These are phyloP conservation scores for Excalfactoria chinensis DNA, from an alignment of 2,113 vertebrate species.

Conservation along the genomic window DNA sequence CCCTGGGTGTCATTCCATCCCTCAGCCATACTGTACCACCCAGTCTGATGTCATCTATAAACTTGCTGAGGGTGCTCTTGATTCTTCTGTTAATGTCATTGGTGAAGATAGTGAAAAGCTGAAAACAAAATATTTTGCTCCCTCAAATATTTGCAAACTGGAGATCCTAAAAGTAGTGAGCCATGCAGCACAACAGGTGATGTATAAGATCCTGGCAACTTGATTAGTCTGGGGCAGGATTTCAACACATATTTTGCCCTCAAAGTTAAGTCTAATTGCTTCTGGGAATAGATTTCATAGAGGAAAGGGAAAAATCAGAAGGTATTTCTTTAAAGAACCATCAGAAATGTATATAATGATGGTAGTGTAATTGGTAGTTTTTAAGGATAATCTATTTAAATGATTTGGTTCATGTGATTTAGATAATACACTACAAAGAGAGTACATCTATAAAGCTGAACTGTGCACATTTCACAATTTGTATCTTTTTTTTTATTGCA, in stretches of 20 bases:
- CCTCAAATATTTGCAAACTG: not conserved
- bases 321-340: accelerated
- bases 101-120: too few relatives aligned
- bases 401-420: not conserved
- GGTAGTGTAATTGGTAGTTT: not conserved
- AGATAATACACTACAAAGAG: not conserved
- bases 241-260: not conserved
- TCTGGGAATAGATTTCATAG: not conserved
- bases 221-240: not conserved
- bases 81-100: too few relatives aligned
- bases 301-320: not conserved
- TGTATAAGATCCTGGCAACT: not conserved
- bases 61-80: too few relatives aligned
- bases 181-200: not conserved
- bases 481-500: not conserved
- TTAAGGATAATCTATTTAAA: not conserved
- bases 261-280: not conserved
- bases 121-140: not conserved
- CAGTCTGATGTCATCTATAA: too few relatives aligned
- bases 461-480: not conserved
- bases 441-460: not conserved
- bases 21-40: too few relatives aligned
- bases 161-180: not conserved
- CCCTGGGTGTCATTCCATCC: too few relatives aligned
- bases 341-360: not conserved